Evolutionary conservation across 2,888 invertebrate species (phyloP), one percentile per base, ranked within the genome.

Genomic region (Drosophila subquinaria): DNA sequence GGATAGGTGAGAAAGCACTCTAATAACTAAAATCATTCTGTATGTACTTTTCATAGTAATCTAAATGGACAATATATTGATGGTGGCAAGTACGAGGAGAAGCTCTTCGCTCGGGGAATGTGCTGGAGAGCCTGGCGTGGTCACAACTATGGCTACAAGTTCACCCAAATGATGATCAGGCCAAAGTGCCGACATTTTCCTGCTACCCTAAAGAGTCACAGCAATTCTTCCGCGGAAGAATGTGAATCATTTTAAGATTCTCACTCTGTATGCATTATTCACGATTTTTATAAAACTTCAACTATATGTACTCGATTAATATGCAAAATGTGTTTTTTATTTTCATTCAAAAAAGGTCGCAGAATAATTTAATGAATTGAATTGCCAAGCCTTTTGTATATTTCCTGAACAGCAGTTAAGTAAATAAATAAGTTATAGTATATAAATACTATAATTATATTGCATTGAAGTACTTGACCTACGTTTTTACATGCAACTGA

Each of bases 61-160:
- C 93, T 96, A 4, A 96, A 96, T 89, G 96, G 96, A 1, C 90
- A 89, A 10, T 84, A 84, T 36, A 68, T 84, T n/a, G 56, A 52
- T 1, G 84, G 84, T 6, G 42, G 93, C 92, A 50, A 91, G 90
- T 73, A 93, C 94, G 72, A 95, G 94, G 90, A 85, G 60, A 71
- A 68, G 1, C 62, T 79, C 15, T 84, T 87, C 11, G 90, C 80
- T 23, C 94, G 95, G 78, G 94, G 95, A 0, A 94, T 95, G 79
- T 95, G 96, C 86, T 96, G 96, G 96, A 94, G 94, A 73, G 95
- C 95, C 10, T 95, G 95, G 92, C 94, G 94, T 63, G 95, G 95
- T 0, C 94, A 95, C 0, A 94, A 93, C 76, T 94, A 94, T 59
- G 95, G 95, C 4, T 93, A 95, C 5, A 93, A 93, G 69, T 94